These are phyloP conservation scores for Eulithis prunata DNA, from an alignment of 2,888 invertebrate species.

Conservation along the genomic window DNA sequence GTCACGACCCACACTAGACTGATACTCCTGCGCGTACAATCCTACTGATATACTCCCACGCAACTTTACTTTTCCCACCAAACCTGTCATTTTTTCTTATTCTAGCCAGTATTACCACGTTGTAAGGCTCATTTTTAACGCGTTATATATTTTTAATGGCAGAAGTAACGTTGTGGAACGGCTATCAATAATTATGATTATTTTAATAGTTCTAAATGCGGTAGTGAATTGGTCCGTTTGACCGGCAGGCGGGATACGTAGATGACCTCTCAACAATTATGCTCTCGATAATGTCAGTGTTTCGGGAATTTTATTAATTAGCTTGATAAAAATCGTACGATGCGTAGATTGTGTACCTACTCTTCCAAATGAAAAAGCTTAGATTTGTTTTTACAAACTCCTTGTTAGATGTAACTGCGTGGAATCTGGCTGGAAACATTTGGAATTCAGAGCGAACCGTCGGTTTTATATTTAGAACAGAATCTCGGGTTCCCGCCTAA, in stretches of 20 bases:
- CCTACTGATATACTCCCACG: constrained; percentile 62
- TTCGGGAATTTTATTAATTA: constrained; percentile 27
- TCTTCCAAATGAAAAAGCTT: not conserved
- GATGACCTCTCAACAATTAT: constrained; percentile 47
- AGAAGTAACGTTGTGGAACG: constrained; percentile 42
- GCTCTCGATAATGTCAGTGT: constrained; percentile 23
- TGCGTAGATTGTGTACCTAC: not conserved
- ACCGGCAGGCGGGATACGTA: constrained; percentile 38
- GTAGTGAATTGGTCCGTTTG: constrained; percentile 44
- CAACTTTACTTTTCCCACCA: constrained; percentile 59
- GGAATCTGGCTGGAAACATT: constrained; percentile 26
- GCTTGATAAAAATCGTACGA: constrained; percentile 7
- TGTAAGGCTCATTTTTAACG: constrained; percentile 37
- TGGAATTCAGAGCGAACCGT: constrained; percentile 26
- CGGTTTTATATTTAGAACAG: constrained; percentile 38
- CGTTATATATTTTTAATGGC: constrained; percentile 28
- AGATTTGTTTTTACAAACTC: not conserved
- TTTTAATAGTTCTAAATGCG: constrained; percentile 53
- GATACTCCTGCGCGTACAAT: constrained; percentile 56
- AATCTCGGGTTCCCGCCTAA: constrained; percentile 38
- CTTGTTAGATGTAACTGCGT: not conserved
- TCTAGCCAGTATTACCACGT: constrained; percentile 37
- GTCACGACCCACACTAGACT: constrained; percentile 62
- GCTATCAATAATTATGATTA: constrained; percentile 51
- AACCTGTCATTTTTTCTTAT: constrained; percentile 47